Percentiles rank a stretch among this genome's conserved stretches.
phyloP scores from a whole-genome alignment of 2,888 invertebrate species.

The Idaea biselata region DNA sequence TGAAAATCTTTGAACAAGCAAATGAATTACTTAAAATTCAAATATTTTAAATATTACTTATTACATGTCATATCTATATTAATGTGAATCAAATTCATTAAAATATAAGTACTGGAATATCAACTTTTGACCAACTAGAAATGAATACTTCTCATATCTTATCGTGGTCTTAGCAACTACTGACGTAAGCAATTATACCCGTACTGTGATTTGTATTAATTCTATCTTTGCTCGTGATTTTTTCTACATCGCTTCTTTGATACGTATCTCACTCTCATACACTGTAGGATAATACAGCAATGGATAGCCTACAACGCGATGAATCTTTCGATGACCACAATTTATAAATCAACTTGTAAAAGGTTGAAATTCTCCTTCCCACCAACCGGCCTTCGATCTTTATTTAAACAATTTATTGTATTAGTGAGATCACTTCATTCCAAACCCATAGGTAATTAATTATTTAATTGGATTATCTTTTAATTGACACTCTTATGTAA shows the following conservation, averaged over 20 bases:
- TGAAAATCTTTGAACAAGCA: too few species aligned
- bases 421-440: slow-evolving; percentile 5
- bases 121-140: slow-evolving; percentile 37
- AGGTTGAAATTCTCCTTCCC: slow-evolving; percentile 40
- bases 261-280: slow-evolving; percentile 16
- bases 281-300: slow-evolving; percentile 21
- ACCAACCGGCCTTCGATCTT: slow-evolving; percentile 56
- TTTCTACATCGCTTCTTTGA: slow-evolving; percentile 38
- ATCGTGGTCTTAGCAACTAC: slow-evolving; percentile 51
- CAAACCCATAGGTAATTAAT: background rate
- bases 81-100: background rate
- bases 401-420: slow-evolving; percentile 41
- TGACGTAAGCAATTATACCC: slow-evolving; percentile 45
- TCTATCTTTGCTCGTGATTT: slow-evolving; percentile 26
- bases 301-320: slow-evolving; percentile 24
- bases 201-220: slow-evolving; percentile 47
- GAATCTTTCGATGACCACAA: slow-evolving; percentile 24
- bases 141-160: slow-evolving; percentile 48
- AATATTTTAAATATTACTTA: background rate
- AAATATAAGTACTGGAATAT: slow-evolving; percentile 12
- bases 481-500: background rate
- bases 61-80: background rate
- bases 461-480: background rate
- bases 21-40: background rate
- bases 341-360: slow-evolving; percentile 29